Percentiles rank a stretch among this genome's conserved stretches.
phyloP scores from a whole-genome alignment of 2,113 vertebrate species.

The Nothoprocta pentlandii region DNA sequence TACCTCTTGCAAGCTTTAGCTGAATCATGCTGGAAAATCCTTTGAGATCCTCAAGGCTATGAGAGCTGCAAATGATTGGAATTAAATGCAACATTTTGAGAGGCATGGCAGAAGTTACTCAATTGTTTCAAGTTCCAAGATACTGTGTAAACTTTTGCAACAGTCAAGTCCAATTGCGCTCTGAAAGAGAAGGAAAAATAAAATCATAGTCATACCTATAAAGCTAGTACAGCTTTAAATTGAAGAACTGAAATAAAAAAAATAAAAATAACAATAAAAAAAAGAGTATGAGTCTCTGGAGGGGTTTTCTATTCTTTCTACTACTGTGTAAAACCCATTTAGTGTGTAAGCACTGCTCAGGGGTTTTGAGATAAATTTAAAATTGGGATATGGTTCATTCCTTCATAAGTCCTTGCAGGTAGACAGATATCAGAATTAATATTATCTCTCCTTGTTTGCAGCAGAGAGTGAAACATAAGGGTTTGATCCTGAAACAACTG shows the following conservation, averaged over 20 bases:
- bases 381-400: background rate
- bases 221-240: background rate
- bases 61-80: constrained; percentile 12
- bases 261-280: background rate
- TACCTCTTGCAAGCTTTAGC: background rate
- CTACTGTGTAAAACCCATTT: background rate
- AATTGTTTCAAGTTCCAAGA: constrained; percentile 10
- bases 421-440: background rate
- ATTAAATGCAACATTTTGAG: constrained; percentile 15
- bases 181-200: background rate
- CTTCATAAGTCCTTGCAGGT: background rate
- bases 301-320: background rate
- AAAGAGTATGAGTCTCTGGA: background rate
- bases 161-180: background rate
- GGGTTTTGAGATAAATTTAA: background rate
- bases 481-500: accelerated
- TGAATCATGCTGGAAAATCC: constrained; percentile 5
- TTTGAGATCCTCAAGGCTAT: background rate
- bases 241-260: background rate
- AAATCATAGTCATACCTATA: background rate
- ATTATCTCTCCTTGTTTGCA: background rate
- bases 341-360: background rate
- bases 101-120: constrained; percentile 9
- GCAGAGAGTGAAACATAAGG: background rate
- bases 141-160: background rate